phyloP scores from a whole-genome alignment of 2,888 invertebrate species.

The Ornithoptera alexandrae region DNA sequence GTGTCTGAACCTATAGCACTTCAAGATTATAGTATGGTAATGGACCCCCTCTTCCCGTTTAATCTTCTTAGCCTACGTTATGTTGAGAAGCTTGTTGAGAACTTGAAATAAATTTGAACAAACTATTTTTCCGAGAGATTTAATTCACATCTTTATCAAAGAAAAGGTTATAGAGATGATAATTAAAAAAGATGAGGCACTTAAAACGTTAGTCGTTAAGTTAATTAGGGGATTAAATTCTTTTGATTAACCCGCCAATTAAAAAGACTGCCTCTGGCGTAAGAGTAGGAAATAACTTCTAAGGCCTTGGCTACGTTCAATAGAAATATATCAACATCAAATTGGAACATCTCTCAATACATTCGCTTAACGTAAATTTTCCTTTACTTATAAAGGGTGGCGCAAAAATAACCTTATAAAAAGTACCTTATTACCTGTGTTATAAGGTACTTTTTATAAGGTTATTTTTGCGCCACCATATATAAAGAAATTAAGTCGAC shows the following conservation, averaged over 20 bases:
- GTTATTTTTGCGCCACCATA: too few relatives aligned
- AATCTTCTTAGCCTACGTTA: conserved; percentile 4
- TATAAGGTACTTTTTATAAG: too few relatives aligned
- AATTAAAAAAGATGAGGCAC: neutral
- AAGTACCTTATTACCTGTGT: too few relatives aligned
- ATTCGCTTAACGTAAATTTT: too few relatives aligned
- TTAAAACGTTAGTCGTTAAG: conserved; percentile 1
- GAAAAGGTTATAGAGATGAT: neutral
- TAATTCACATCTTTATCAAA: neutral
- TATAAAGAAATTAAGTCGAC: too few relatives aligned
- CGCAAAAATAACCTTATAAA: too few relatives aligned
- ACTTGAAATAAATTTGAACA: too few relatives aligned
- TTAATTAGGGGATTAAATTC: neutral
- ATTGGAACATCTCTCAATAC: neutral
- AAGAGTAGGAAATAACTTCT: too few relatives aligned
- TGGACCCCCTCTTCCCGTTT: conserved; percentile 2
- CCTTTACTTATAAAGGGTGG: too few relatives aligned
- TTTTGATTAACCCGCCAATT: neutral
- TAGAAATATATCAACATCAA: neutral
- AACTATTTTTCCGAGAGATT: neutral
- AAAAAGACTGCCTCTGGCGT: neutral
- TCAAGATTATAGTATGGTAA: conserved; percentile 1
- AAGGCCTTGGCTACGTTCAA: neutral
- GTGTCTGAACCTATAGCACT: neutral
- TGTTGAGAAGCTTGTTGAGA: neutral